Base-by-base conservation (phyloP, 2,888 invertebrate genomes). In the Polyploca ridens region DNA sequence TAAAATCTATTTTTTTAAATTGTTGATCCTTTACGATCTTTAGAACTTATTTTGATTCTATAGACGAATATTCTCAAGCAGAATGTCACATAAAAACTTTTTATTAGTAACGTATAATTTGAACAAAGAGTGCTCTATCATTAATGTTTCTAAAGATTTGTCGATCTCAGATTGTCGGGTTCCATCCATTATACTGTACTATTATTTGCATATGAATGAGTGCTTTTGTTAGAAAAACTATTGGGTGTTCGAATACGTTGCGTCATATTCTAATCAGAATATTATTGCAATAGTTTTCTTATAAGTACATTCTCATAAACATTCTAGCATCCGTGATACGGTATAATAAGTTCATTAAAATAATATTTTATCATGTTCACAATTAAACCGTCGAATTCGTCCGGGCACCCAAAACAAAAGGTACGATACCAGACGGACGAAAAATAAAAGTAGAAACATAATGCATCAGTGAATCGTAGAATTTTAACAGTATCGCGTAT, bases 401-500 rank as follows among this genome's bases (percentile, higher is more conserved):
- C 19, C 19, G 10, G 19, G 83, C 67, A 66, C 82, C 77, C 83
- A 86, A 90, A 90, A 90, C 90, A 84, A 91, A 86, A 88, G 83
- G 86, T 80, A 76, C 77, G 78, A 61, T 44, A 77, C 88, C 86
- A 89, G 89, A 89, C 88, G 61, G 61, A 41, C 44, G 61, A 83
- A 81, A 81, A 89, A 89, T 90, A 89, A 88, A 88, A 85, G 77
- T 78, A 78, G 82, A 85, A 85, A 88, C 87, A 89, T 89, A 86
- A 87, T 85, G 88, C 89, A 88, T 89, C 88, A 87, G 86, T 88
- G 89, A 85, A 87, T 85, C 83, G 87, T 85, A 88, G 86, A 89
- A 89, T 90, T 89, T 86, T 81, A 78, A 85, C 85, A 79, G 84
- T 86, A 88, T 85, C 87, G 86, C 74, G 75, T 80, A 82, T 83